phyloP scores from a whole-genome alignment of 2,797 vertebrate species.

The Aulostomus chinensis region DNA sequence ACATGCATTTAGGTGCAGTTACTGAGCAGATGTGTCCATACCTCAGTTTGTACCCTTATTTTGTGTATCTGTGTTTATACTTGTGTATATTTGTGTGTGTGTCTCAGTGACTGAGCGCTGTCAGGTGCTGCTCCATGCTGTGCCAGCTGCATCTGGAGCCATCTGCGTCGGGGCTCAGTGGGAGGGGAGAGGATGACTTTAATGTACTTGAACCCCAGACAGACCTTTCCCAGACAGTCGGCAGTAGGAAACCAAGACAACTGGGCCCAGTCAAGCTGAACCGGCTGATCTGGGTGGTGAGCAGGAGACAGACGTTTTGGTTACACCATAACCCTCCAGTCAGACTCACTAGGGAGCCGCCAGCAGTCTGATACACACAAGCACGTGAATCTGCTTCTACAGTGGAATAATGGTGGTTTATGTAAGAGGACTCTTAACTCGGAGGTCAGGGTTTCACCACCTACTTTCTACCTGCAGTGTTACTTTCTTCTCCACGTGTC shows the following conservation, averaged over 20 bases:
- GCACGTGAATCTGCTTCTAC: slow-evolving; percentile 60
- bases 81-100: slow-evolving; percentile 42
- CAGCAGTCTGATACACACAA: slow-evolving; percentile 57
- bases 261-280: slow-evolving; percentile 77
- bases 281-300: slow-evolving; percentile 71
- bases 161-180: slow-evolving; percentile 78
- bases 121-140: slow-evolving; percentile 78
- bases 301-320: slow-evolving; percentile 74
- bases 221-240: slow-evolving; percentile 76
- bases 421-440: slow-evolving; percentile 32
- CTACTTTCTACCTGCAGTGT: slow-evolving; percentile 15
- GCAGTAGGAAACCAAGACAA: slow-evolving; percentile 76
- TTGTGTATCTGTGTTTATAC: slow-evolving; percentile 48
- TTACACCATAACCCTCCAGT: slow-evolving; percentile 73
- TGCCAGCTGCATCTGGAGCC: slow-evolving; percentile 81
- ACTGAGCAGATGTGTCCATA: slow-evolving; percentile 55
- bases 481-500: not conserved
- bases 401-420: slow-evolving; percentile 35
- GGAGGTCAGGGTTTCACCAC: slow-evolving; percentile 13
- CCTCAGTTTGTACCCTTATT: slow-evolving; percentile 26
- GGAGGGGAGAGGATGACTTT: slow-evolving; percentile 73
- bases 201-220: slow-evolving; percentile 78
- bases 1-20: slow-evolving; percentile 52
- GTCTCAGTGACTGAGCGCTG: slow-evolving; percentile 69
- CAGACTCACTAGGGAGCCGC: slow-evolving; percentile 68